Conservation (phyloP, 2,113 vertebrate species). For the Spheniscus mendiculus region DNA sequence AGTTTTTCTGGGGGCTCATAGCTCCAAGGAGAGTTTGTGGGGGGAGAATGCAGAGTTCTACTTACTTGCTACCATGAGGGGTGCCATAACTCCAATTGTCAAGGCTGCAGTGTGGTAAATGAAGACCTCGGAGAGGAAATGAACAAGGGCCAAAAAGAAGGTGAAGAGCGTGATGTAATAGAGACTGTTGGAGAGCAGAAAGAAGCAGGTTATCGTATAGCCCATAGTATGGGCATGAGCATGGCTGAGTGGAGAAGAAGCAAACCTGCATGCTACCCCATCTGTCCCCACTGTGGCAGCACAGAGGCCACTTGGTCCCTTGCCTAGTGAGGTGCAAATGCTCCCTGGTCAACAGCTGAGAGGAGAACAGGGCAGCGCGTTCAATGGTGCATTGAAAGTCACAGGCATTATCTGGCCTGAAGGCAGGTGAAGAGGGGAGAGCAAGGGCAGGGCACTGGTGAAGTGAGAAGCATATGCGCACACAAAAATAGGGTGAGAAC, state of each 20-base stretch:
- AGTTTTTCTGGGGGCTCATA: neutral
- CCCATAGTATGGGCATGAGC: neutral
- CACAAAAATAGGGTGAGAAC: neutral
- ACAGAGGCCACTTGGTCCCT: neutral
- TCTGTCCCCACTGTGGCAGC: neutral
- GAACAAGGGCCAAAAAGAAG: constrained; percentile 90
- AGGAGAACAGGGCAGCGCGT: neutral
- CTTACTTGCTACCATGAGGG: constrained; percentile 92
- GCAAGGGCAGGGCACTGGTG: neutral
- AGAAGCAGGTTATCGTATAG: neutral
- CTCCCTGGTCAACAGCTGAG: neutral
- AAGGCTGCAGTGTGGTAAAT: constrained; percentile 90
- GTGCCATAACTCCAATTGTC: constrained; percentile 92
- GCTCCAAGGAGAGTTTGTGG: neutral
- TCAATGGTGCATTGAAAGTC: neutral
- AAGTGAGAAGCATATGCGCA: neutral
- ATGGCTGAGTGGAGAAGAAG: neutral
- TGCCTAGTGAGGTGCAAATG: neutral
- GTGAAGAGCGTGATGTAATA: constrained; percentile 95
- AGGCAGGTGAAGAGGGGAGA: neutral
- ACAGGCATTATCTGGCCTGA: neutral
- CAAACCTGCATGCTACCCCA: neutral
- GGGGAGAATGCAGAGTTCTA: neutral
- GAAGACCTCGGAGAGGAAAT: constrained; percentile 92
- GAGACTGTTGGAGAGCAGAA: constrained; percentile 77